Evolutionary conservation across 2,797 vertebrate genomes (phyloP), one percentile per base, ranked within the genome.

Genomic region (Eospalax fontanierii): DNA sequence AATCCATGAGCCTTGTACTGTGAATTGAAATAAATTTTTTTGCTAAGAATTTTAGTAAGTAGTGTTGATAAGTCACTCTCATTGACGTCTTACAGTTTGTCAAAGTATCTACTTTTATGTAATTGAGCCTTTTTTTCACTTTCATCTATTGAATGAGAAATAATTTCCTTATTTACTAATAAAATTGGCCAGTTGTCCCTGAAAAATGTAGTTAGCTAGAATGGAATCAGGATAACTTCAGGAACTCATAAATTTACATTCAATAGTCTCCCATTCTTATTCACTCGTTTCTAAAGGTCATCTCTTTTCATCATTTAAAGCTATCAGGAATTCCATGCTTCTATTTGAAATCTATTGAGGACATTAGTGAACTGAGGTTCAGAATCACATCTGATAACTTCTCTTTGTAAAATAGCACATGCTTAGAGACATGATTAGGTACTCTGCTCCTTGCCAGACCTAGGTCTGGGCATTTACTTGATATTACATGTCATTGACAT

Each of bases 31-130:
- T 78, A 70, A 30, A 89, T 35, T 26, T 21, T n/a, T 81, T 46
- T 94, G 46, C 30, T 87, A 43, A 12, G 28, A 78, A 90, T 80
- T 84, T 80, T 68, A 92, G 26, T 89, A 93, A 94, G 57, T 84
- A 54, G 46, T 90, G 33, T 91, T 88, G 26, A 19, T 74, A 74
- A 63, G 26, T 90, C 33, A 90, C 24, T 81, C 33, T 84, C 28
- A 74, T 70, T 89, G 18, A 83, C 16, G 74, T 3, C 74, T 79
- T 89, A 59, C n/a, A 83, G 3, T 59, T 15, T 94, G 28, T 70
- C 35, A 88, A 19, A 79, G 16, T 54, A 30, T 57, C 57, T 75
- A 84, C 68, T 76, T 95, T 91, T 84, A 73, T n/a, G 26, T 71
- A 75, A 18, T 76, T 93, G 50, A 75, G 15, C 50, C 4, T 89